A percentile compares a stretch with the other conserved stretches of the same genome.
Conservation (phyloP, 2,113 vertebrate species). For the Chaetura pelagica region DNA sequence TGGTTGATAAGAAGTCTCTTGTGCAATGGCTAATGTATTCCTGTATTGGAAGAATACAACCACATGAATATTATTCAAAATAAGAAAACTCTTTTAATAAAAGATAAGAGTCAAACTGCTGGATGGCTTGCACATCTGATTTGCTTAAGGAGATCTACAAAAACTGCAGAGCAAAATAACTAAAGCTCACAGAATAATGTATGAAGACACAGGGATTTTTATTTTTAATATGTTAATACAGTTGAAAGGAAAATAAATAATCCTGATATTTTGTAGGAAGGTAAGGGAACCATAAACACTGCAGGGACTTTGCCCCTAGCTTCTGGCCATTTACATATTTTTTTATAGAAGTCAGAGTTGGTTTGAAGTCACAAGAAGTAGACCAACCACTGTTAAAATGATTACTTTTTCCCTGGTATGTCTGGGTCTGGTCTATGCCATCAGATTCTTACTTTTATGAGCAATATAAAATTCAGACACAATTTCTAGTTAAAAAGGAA, state of each 20-base stretch:
- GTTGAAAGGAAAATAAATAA: slow-evolving; percentile 53
- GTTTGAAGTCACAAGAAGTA: slow-evolving; percentile 57
- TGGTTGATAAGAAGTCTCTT: neutral
- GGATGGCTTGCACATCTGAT: neutral
- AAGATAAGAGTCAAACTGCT: neutral
- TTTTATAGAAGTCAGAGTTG: slow-evolving; percentile 52
- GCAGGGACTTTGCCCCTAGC: slow-evolving; percentile 30
- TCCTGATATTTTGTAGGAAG: neutral
- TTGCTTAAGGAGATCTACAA: neutral
- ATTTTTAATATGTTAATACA: neutral
- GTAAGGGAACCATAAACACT: slow-evolving; percentile 34
- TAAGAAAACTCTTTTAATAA: neutral
- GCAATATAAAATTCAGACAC: neutral
- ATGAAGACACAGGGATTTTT: neutral
- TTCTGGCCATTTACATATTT: slow-evolving; percentile 13
- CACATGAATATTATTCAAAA: neutral
- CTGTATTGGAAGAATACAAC: neutral
- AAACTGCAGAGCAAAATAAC: neutral
- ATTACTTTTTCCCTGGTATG: slow-evolving; percentile 41
- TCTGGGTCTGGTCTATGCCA: neutral
- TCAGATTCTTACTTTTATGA: slow-evolving; percentile 31
- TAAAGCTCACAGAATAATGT: neutral
- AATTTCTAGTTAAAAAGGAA: slow-evolving; percentile 26
- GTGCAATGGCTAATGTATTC: neutral
- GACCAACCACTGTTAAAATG: slow-evolving; percentile 64